Conservation (phyloP, 2,797 vertebrate species). For the Poecilia velifera region DNA sequence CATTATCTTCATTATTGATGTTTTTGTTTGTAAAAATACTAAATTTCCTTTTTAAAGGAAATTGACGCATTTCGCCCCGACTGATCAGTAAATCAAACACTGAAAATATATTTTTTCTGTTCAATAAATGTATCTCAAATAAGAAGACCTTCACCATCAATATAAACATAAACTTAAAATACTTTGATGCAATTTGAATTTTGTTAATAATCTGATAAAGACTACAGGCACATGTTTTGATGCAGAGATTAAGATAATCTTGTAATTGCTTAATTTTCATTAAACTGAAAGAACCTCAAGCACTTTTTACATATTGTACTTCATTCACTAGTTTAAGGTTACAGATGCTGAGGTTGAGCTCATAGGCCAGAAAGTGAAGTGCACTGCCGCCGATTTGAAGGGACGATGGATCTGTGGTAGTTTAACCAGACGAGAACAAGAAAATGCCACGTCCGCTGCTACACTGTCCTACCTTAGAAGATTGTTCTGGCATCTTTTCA, state of each 20-base stretch:
- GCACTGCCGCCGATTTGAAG: not conserved
- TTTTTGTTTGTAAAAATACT: not conserved
- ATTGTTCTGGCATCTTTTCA: slow-evolving; percentile 31
- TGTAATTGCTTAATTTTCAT: not conserved
- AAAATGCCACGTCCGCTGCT: not conserved
- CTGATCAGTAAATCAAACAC: not conserved
- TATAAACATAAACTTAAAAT: not conserved
- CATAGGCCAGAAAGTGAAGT: not conserved
- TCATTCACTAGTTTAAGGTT: not conserved
- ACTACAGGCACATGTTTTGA: not conserved
- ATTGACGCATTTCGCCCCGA: not conserved
- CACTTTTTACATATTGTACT: not conserved
- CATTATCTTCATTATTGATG: not conserved
- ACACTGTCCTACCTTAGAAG: slow-evolving; percentile 67
- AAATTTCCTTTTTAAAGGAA: not conserved
- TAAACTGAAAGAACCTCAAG: not conserved
- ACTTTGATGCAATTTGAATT: not conserved
- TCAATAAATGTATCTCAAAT: not conserved
- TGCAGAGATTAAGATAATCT: not conserved
- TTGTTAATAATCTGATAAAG: not conserved
- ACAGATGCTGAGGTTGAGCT: not conserved
- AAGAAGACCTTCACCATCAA: no score
- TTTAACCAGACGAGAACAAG: not conserved
- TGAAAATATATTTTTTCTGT: not conserved
- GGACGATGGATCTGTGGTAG: not conserved